Percentiles rank a stretch among this genome's conserved stretches.
Evolutionary conservation across 2,113 vertebrate species (phyloP).

Genomic region (Calyptommatus sinebrachiatus): DNA sequence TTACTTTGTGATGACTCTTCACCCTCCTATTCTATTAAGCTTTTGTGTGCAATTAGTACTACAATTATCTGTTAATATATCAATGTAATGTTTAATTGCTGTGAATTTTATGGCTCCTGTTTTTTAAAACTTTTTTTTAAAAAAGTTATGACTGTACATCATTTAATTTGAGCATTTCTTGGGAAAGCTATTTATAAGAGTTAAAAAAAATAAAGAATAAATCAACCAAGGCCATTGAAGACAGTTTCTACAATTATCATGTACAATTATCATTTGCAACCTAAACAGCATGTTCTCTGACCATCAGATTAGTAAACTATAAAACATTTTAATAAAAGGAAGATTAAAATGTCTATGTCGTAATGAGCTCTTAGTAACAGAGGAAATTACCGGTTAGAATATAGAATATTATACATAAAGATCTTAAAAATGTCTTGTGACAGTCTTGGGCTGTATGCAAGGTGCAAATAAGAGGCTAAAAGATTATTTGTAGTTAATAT

Average conservation of each 20-base stretch:
- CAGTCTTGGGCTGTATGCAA: too few relatives aligned
- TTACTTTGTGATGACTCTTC: background rate
- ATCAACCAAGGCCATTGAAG: background rate
- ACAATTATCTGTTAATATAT: constrained; percentile 16
- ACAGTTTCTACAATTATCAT: background rate
- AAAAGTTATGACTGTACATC: constrained; percentile 1
- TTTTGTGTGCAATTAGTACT: constrained; percentile 4
- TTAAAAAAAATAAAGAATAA: background rate
- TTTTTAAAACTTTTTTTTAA: background rate
- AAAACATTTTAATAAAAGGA: background rate
- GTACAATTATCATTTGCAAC: background rate
- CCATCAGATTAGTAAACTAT: background rate
- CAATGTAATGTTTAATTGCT: constrained; percentile 17
- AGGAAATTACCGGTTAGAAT: background rate
- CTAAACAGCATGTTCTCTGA: too few relatives aligned
- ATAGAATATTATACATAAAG: background rate
- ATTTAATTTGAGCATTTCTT: constrained; percentile 12
- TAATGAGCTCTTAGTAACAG: background rate
- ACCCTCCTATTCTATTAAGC: background rate
- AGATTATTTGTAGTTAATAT: too few relatives aligned
- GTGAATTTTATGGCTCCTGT: constrained; percentile 13
- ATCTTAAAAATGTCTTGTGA: too few relatives aligned
- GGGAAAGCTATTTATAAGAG: constrained; percentile 26
- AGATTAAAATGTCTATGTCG: background rate
- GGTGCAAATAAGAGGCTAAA: too few relatives aligned